Percentiles rank a stretch among this genome's conserved stretches.
These are phyloP conservation scores for Camelus bactrianus DNA, from an alignment of 2,113 vertebrate species.

Conservation along the genomic window DNA sequence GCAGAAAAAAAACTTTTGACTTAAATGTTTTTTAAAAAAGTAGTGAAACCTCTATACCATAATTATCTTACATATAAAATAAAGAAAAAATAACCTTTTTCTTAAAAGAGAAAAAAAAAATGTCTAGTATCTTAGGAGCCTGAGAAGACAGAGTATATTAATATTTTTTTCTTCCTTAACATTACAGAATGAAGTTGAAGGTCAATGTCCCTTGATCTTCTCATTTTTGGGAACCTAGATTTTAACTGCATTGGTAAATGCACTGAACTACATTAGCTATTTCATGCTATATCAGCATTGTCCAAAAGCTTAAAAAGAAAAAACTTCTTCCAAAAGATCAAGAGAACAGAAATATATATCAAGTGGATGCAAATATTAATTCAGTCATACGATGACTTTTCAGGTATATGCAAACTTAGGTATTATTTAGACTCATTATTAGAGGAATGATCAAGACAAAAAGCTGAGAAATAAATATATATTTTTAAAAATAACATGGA, in stretches of 20 bases:
- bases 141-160: not conserved
- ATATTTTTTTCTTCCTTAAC: not conserved
- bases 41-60: not conserved
- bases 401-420: not conserved
- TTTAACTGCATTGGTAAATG: not conserved
- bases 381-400: not conserved
- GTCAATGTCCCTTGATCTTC: not conserved
- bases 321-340: not conserved
- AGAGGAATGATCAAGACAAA: slow-evolving; percentile 8
- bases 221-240: not conserved
- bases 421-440: slow-evolving; percentile 7
- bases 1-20: not conserved
- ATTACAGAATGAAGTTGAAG: slow-evolving; percentile 38
- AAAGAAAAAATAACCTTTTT: not conserved
- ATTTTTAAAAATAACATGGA: not conserved
- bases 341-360: not conserved
- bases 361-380: not conserved
- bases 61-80: not conserved
- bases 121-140: not conserved
- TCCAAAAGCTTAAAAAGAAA: slow-evolving; percentile 20
- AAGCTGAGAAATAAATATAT: not conserved
- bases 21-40: not conserved
- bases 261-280: not conserved
- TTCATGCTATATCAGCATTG: not conserved
- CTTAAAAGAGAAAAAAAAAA: not conserved